Conservation (phyloP, 2,797 vertebrate species). For the Smutsia gigantea region DNA sequence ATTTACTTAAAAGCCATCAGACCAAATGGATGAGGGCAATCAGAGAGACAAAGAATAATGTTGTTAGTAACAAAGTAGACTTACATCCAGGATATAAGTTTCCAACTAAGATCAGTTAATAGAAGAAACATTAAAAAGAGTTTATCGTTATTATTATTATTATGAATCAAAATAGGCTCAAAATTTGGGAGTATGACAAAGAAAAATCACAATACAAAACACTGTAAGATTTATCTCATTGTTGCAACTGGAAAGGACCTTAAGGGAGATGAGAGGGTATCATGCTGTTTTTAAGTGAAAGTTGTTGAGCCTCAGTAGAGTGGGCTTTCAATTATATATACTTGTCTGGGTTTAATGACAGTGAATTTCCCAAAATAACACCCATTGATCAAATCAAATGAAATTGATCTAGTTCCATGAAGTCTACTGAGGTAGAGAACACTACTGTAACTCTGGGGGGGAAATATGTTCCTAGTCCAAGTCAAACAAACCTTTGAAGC, state of each 20-base stretch:
- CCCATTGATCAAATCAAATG: background rate
- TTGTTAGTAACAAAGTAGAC: background rate
- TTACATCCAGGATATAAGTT: background rate
- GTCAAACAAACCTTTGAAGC: too few relatives aligned
- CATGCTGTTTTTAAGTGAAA: background rate
- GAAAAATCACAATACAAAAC: background rate
- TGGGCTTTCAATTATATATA: background rate
- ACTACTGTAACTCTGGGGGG: too few relatives aligned
- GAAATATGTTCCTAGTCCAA: too few relatives aligned
- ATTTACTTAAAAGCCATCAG: background rate
- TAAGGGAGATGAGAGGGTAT: background rate
- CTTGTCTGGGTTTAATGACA: background rate
- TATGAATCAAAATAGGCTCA: background rate
- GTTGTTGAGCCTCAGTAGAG: background rate
- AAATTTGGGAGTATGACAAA: background rate
- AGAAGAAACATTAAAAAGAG: background rate
- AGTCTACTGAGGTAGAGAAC: background rate
- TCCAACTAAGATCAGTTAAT: background rate
- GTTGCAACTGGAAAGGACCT: background rate
- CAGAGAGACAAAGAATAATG: background rate
- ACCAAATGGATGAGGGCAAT: background rate
- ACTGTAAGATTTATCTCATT: background rate
- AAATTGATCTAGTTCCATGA: background rate
- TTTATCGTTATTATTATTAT: background rate
- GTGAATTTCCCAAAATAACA: background rate